Evolutionary conservation across 2,888 invertebrate species (phyloP), one percentile per base, ranked within the genome.

Genomic region (Synanthedon andrenaeformis): DNA sequence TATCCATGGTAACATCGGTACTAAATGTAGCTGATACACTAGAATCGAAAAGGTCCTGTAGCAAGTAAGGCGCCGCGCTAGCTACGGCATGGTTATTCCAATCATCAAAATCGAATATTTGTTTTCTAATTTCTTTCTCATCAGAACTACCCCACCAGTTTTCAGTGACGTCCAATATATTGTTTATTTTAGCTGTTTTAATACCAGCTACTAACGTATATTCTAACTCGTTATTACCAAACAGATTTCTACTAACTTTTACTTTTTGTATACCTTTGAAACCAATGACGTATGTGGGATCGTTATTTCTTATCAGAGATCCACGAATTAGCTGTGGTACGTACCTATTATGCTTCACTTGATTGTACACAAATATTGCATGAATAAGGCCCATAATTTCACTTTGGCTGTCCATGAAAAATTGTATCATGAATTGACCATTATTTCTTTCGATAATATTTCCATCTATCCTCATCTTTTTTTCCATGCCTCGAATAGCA

Each of bases 41-140:
- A 0, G 94, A 90, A 59, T 94, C 93, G 65, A 95, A 91, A 52
- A 90, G 89, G 60, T 95, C 92, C 70, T 92, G 92, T 0, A 93
- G 90, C 55, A 98, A 89, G 76, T 92, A 99, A 0, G 99, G 99
- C 54, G 93, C 90, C 76, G 94, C 99, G 12, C 93, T 90, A 0
- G 98, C 98, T 53, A 98, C 91, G 0, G 98, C 98, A 75, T 96
- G 97, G 77, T 97, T 96, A 75, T 99, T 99, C 99, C 99, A 99
- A 74, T 99, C 98, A 74, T 99, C 98, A 79, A 99, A 98, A 81
- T 99, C 99, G 73, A 99, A 98, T 66, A 99, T 97, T 70, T 92
- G 90, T 52, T 91, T 89, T 62, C 92, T 91, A 53, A 99, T 99
- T 54, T 90, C 89, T 4, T 82, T 84, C 53, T 94, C 92, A 54